Evolutionary conservation across 2,113 vertebrate genomes (phyloP).

Genomic region (Nettapus auritus): DNA sequence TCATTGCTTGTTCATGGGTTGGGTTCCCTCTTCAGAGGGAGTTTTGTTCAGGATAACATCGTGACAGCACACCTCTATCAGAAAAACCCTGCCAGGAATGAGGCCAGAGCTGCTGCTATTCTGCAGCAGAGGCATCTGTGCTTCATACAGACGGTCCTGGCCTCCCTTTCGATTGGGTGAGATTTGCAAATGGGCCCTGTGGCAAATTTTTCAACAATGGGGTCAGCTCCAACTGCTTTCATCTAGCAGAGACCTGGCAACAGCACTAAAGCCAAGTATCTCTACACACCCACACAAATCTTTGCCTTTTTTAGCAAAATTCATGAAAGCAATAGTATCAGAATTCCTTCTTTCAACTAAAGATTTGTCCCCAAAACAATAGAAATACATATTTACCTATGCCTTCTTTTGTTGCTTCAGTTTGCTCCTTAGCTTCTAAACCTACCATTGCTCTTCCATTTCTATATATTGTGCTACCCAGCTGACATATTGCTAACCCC

Average conservation of each 20-base stretch:
- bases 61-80: not conserved
- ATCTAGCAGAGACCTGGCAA: not conserved
- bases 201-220: not conserved
- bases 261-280: not conserved
- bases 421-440: not conserved
- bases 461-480: not conserved
- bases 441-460: slow-evolving; percentile 16
- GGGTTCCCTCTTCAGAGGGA: not conserved
- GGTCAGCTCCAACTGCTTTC: slow-evolving; percentile 15
- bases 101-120: not conserved
- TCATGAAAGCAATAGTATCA: not conserved
- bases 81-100: not conserved
- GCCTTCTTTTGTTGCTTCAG: not conserved
- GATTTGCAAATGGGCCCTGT: not conserved
- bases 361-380: not conserved
- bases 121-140: not conserved
- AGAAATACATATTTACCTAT: not conserved
- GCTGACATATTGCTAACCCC: slow-evolving; percentile 22
- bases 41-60: not conserved
- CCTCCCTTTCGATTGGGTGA: not conserved
- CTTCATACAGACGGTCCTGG: not conserved
- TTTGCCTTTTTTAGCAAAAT: not conserved
- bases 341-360: not conserved
- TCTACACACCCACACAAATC: not conserved
- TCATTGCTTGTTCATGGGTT: not conserved